phyloP scores from a whole-genome alignment of 2,797 vertebrate species.

The Dendrocincla tyrannina region DNA sequence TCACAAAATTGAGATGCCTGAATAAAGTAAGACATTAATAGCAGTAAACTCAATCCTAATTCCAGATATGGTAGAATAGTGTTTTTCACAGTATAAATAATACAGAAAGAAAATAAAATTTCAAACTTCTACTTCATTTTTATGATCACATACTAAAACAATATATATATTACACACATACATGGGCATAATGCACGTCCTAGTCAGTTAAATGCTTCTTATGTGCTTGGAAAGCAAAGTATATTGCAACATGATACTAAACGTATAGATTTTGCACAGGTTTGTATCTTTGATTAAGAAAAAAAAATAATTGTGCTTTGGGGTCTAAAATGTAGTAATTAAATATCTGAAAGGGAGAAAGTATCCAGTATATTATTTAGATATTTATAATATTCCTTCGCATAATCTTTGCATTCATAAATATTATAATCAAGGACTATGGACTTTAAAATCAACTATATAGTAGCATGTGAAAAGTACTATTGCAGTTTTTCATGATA shows the following conservation, averaged over 20 bases:
- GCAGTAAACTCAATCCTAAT: background rate
- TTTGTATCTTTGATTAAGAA: background rate
- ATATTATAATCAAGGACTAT: constrained; percentile 37
- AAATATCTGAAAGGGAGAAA: background rate
- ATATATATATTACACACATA: background rate
- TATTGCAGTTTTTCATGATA: background rate
- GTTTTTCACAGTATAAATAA: background rate
- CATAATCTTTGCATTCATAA: constrained; percentile 29
- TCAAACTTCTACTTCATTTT: background rate
- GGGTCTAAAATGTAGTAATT: background rate
- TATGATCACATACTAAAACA: background rate
- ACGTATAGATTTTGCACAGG: background rate
- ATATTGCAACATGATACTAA: background rate
- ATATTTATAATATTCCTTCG: constrained; percentile 9
- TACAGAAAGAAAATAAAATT: background rate
- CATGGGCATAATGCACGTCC: background rate
- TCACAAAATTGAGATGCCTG: background rate
- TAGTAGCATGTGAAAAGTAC: background rate
- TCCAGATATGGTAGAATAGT: background rate
- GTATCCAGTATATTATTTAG: background rate
- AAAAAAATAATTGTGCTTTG: background rate
- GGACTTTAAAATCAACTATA: constrained; percentile 12
- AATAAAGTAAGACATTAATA: background rate
- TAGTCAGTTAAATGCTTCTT: constrained; percentile 15
- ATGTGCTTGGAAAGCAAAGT: constrained; percentile 3